Evolutionary conservation across 2,797 vertebrate genomes (phyloP).

Genomic region (Ctenosaura bakeri): DNA sequence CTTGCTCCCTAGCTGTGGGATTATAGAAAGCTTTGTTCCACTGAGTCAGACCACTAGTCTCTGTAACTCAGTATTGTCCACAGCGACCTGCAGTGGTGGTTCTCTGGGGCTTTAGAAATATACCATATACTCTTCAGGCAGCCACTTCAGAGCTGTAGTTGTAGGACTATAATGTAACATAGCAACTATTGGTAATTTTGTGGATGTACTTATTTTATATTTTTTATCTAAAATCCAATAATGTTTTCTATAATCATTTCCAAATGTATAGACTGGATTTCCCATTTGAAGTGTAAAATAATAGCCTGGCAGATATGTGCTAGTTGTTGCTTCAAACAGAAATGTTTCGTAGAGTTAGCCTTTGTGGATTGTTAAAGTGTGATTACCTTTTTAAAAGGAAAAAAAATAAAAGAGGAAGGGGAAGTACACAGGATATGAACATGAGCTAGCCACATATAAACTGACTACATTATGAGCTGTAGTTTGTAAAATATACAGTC

Average conservation of each 20-base stretch:
- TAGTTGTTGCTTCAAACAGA: not conserved
- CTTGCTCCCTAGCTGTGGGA: not conserved
- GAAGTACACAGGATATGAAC: no score
- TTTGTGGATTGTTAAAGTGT: no score
- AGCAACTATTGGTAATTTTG: not conserved
- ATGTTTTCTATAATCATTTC: no score
- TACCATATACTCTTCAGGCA: not conserved
- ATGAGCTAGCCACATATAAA: no score
- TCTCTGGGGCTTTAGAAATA: not conserved
- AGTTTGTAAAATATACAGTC: no score
- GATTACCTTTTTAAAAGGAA: no score
- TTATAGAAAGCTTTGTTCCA: not conserved
- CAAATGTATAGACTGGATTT: not conserved
- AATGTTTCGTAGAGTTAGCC: no score
- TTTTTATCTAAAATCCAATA: no score
- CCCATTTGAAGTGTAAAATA: not conserved
- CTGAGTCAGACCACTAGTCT: not conserved
- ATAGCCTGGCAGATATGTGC: not conserved
- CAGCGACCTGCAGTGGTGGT: not conserved
- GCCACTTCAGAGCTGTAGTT: not conserved
- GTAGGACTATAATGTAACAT: not conserved
- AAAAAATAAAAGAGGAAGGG: no score
- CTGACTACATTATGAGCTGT: no score
- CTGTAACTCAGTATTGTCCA: not conserved
- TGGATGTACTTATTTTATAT: not conserved